Evolutionary conservation across 2,797 vertebrate species (phyloP), one percentile per base, ranked within the genome.

Genomic region (Schizopygopsis pylzovi): DNA sequence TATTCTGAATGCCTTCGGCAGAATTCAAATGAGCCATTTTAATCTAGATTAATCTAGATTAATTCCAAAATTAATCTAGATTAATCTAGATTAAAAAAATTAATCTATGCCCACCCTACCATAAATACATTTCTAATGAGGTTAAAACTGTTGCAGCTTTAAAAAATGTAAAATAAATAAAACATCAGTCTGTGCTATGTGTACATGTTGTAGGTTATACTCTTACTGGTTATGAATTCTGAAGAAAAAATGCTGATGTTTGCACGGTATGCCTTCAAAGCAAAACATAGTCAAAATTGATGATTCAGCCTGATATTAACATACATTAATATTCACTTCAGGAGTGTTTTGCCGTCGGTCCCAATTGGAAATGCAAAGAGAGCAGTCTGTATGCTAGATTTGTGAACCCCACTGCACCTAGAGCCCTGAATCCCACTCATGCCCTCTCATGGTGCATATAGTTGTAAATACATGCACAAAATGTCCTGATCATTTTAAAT

Each of bases 291-390:
- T 22, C 49, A 86, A 92, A 92, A 83, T 52, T 90, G 93, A 93
- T 89, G 91, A 94, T 90, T 94, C 91, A 92, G 93, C 87, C 52
- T 41, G 65, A 90, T 88, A 93, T 90, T 90, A 91, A 84, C 90
- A 90, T 91, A 87, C 79, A 91, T 91, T 92, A 91, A 91, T 93
- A 94, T 95, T 93, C 92, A 89, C 87, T 91, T 90, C 89, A 91
- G 89, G 85, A 89, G 84, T 89, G 83, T 92, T 92, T 93, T 91
- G 92, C 92, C 92, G 89, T 90, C 90, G 89, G 93, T 90, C 88
- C 84, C 90, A 92, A 93, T 91, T 93, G 82, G 90, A 94, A 92
- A 94, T 93, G 91, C 91, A 92, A 90, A 93, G 90, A 84, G 71
- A 90, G 82, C 86, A 81, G 78, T 88, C 89, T 56, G 81, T 56